These are phyloP conservation scores for Danio kyathit DNA, from an alignment of 2,797 vertebrate genomes.

Conservation along the genomic window DNA sequence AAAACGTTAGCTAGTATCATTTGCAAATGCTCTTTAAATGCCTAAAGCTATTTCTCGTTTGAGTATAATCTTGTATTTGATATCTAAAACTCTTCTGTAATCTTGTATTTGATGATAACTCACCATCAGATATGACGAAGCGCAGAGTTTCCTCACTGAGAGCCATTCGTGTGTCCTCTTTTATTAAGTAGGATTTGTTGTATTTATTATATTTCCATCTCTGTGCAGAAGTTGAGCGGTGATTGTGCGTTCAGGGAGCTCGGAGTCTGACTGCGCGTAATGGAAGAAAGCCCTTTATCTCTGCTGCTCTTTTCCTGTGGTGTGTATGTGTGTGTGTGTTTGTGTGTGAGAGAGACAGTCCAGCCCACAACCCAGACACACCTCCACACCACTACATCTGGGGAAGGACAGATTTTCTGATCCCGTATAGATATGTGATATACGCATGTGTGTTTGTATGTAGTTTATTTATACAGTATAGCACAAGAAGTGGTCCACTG, in stretches of 20 bases:
- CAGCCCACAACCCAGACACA: not conserved
- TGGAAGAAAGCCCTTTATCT: not conserved
- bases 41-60: not conserved
- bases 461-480: no score
- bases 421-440: not conserved
- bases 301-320: not conserved
- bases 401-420: not conserved
- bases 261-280: not conserved
- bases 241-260: not conserved
- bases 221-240: not conserved
- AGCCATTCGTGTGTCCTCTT: slow-evolving; percentile 25
- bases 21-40: not conserved
- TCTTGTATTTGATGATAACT: not conserved
- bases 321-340: no score
- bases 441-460: no score
- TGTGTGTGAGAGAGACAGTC: not conserved
- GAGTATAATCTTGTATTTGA: not conserved
- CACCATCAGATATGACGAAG: slow-evolving; percentile 22
- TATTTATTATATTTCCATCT: not conserved
- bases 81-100: no score
- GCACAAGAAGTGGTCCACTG: no score
- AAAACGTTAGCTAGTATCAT: not conserved
- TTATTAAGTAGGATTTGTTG: not conserved
- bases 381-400: slow-evolving; percentile 4
- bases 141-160: not conserved